Conservation (phyloP, 2,797 vertebrate genomes). For the Pseudotriccus pelzelni region DNA sequence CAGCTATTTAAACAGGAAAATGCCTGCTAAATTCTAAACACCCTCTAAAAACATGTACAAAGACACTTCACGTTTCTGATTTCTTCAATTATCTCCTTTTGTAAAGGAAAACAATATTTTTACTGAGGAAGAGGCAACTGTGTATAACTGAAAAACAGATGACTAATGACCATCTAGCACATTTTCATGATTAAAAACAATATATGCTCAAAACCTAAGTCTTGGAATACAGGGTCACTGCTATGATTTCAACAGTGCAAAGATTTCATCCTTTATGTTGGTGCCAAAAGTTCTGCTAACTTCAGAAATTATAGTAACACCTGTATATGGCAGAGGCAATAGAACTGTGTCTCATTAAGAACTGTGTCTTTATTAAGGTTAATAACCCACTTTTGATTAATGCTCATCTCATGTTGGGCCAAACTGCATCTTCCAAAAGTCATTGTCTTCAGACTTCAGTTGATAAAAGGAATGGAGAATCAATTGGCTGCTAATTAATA, state of each 20-base stretch:
- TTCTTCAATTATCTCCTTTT: neutral
- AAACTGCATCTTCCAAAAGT: neutral
- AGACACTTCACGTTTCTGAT: neutral
- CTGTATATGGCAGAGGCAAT: neutral
- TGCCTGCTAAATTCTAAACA: neutral
- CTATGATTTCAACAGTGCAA: neutral
- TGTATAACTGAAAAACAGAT: neutral
- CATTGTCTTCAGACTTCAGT: neutral
- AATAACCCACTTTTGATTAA: neutral
- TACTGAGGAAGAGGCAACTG: neutral
- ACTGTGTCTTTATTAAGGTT: neutral
- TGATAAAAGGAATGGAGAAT: neutral
- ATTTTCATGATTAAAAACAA: neutral
- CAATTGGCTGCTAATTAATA: neutral
- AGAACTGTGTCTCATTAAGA: neutral
- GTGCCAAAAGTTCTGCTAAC: neutral
- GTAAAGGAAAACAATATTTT: neutral
- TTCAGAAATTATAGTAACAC: neutral
- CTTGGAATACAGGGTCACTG: rapidly evolving
- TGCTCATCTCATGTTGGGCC: neutral
- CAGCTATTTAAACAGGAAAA: neutral
- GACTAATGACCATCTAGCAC: neutral
- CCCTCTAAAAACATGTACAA: neutral
- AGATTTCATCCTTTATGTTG: neutral
- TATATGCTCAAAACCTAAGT: neutral